Conservation (phyloP, 1,140 invertebrate species). For the Heliothis virescens region DNA sequence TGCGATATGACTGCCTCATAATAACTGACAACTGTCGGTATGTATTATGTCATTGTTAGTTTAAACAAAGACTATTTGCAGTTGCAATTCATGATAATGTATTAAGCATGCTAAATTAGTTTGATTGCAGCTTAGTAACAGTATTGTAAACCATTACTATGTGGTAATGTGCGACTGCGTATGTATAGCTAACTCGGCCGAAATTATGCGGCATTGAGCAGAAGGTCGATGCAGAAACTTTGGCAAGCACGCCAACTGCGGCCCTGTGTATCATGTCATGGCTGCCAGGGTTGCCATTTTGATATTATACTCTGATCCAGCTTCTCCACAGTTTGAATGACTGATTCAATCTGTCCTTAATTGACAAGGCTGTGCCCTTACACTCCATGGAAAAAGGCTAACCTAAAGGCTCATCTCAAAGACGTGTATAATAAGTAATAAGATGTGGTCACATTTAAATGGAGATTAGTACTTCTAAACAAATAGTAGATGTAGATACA, state of each 20-base stretch:
- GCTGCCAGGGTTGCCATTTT: conserved; percentile 17
- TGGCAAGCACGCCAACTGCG: conserved; percentile 67
- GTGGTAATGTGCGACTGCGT: conserved; percentile 12
- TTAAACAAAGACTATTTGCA: neutral
- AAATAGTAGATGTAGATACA: conserved; percentile 16
- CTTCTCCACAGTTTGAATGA: no score
- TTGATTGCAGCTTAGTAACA: conserved; percentile 53
- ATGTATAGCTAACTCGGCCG: conserved; percentile 58
- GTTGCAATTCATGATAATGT: neutral
- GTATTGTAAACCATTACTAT: conserved; percentile 35
- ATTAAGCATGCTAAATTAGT: neutral
- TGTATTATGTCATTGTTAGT: no score
- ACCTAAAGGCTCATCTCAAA: no score
- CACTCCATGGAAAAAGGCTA: no score
- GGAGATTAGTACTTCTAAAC: neutral
- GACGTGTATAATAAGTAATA: no score
- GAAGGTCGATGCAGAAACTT: conserved; percentile 79
- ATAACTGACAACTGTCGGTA: no score
- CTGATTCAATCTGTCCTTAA: no score
- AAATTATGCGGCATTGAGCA: conserved; percentile 76
- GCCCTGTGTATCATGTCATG: conserved; percentile 51
- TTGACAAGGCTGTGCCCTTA: no score
- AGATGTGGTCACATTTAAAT: neutral
- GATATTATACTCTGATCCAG: neutral
- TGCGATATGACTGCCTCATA: no score